phyloP scores from a whole-genome alignment of 2,888 invertebrate species.

The Thera britannica region DNA sequence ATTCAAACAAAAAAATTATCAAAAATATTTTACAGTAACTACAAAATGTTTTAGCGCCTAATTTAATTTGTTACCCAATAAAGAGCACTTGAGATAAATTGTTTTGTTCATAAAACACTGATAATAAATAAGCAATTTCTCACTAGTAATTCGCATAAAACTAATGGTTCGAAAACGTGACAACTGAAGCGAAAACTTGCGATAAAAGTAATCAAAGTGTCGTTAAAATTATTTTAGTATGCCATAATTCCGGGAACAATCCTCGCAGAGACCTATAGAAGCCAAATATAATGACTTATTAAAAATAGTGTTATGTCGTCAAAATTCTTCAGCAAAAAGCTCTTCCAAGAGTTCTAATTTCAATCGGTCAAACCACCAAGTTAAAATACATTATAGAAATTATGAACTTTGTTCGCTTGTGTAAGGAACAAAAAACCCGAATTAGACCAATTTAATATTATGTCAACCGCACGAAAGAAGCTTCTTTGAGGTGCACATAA shows the following conservation, averaged over 20 bases:
- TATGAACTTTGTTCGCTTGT: too few relatives aligned
- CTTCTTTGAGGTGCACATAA: too few relatives aligned
- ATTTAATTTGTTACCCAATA: slow-evolving; percentile 48
- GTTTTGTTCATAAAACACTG: slow-evolving; percentile 52
- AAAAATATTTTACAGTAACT: neutral
- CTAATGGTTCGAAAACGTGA: slow-evolving; percentile 81
- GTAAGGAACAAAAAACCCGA: too few relatives aligned
- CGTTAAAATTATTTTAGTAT: slow-evolving; percentile 81
- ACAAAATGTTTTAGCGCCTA: neutral
- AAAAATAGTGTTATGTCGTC: slow-evolving; percentile 33
- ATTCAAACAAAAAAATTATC: neutral
- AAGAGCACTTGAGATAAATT: slow-evolving; percentile 52
- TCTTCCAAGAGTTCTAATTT: neutral
- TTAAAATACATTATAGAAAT: too few relatives aligned
- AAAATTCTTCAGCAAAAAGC: neutral
- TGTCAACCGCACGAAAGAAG: too few relatives aligned
- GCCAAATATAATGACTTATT: slow-evolving; percentile 42
- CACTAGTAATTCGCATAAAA: slow-evolving; percentile 81
- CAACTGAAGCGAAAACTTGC: slow-evolving; percentile 79
- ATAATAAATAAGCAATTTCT: slow-evolving; percentile 78
- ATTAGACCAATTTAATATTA: too few relatives aligned
- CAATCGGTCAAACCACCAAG: neutral
- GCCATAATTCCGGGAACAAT: slow-evolving; percentile 62
- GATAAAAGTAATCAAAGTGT: slow-evolving; percentile 84
- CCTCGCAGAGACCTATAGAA: slow-evolving; percentile 44